A percentile compares a stretch with the other conserved stretches of the same genome.
phyloP scores from a whole-genome alignment of 2,888 invertebrate genomes.

The Athrips mouffetella region DNA sequence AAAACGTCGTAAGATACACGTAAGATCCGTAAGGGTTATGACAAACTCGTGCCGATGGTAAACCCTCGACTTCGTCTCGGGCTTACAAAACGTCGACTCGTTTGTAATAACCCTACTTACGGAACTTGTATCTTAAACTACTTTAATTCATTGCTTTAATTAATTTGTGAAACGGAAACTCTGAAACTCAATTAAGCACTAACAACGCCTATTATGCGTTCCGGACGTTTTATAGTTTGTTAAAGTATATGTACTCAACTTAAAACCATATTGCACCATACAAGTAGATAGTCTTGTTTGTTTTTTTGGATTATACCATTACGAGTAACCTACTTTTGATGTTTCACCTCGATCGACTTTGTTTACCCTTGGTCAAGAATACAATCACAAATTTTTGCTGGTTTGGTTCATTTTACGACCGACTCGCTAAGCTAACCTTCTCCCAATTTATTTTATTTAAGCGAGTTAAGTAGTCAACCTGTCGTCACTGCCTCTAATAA shows the following conservation, averaged over 20 bases:
- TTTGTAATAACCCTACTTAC: no score
- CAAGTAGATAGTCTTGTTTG: not conserved
- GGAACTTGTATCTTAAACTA: no score
- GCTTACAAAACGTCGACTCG: no score
- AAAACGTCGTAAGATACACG: no score
- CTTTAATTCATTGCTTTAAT: not conserved
- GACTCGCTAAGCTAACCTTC: not conserved
- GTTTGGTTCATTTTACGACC: not conserved
- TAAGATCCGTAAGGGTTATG: no score
- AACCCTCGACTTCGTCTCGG: no score
- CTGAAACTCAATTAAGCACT: constrained; percentile 26
- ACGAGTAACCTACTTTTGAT: constrained; percentile 12
- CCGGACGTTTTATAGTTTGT: constrained; percentile 5
- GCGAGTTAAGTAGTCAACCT: constrained; percentile 29
- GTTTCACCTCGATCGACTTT: constrained; percentile 32
- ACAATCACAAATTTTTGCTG: constrained; percentile 8
- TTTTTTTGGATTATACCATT: not conserved
- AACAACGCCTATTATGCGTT: constrained; percentile 3
- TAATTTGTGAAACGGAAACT: constrained; percentile 23
- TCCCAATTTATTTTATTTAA: constrained; percentile 35
- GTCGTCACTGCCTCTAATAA: constrained; percentile 21
- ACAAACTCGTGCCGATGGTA: no score
- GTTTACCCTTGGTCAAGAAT: constrained; percentile 33
- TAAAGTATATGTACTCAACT: constrained; percentile 1
- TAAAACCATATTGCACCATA: not conserved